Base-by-base conservation (phyloP, 2,888 invertebrate genomes). In the Trachelus tabidus region DNA sequence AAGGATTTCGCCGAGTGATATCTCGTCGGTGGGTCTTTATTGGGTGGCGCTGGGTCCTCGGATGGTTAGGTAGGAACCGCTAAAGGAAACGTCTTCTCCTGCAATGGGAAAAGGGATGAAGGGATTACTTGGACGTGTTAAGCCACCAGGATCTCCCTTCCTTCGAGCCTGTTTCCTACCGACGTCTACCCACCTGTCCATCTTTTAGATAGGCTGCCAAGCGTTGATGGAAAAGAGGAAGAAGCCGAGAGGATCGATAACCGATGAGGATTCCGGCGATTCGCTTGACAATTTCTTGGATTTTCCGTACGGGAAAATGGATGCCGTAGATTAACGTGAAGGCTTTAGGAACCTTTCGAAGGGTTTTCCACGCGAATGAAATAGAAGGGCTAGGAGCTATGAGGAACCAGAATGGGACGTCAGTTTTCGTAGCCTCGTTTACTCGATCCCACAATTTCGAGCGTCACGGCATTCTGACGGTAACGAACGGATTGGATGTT, bases 51-150 rank as follows among this genome's bases (percentile, higher is more conserved):
- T 71, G 71, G 71, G 6, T 71, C 23, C 56, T 56, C 56, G 23
- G 31, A 71, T 31, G 71, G 71, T 31, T 31, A 15, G 34, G 71
- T 34, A 15, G 71, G 71, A 15, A 75, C 34, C 31, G 84, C 80
- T 83, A 83, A 84, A 69, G 77, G 68, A 77, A 82, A 86, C 81
- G 86, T 86, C 86, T 84, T 83, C 56, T 78, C 79, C 76, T 82
- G 88, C 87, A 85, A 87, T 83, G 86, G 86, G 86, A 87, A 88
- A 88, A 87, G 87, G 89, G 89, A 88, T 88, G 85, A 90, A 89
- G 87, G 89, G 90, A 89, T 90, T 90, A 89, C 82, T 85, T 78
- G 85, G 88, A 90, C 87, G 87, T 84, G 90, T 89, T 90, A 88
- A 90, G 90, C 90, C 85, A 83, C 82, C 82, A 85, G 89, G 87